Evolutionary conservation across 2,888 invertebrate genomes (phyloP), one percentile per base, ranked within the genome.

Genomic region (Phaedon cochleariae): DNA sequence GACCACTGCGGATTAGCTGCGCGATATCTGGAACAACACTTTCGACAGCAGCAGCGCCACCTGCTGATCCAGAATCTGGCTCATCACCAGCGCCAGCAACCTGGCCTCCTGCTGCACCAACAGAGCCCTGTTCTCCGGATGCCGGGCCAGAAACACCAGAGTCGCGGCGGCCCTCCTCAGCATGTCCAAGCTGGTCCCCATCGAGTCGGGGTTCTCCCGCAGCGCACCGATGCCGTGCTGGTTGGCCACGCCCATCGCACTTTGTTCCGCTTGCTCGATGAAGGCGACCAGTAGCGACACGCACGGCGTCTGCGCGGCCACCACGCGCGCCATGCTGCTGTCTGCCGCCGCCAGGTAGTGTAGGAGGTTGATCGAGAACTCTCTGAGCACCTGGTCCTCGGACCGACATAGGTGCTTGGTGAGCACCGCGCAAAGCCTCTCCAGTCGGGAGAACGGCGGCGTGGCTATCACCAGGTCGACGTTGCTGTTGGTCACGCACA

Each of bases 141-240:
- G 96, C 82, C 92, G 90, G 57, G 98, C 93, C 78, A 99, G 88
- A 81, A 95, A 93, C 74, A 95, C 89, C 79, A 99, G 88, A 67
- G 97, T 96, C 73, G 93, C 93, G 26, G 98, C 98, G 21, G 98
- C 96, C 72, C 99, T 91, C 66, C 98, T 89, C 81, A 99, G 86
- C 98, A 99, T 99, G 85, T 99, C 98, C 82, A 98, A 87, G 82
- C 97, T 97, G 62, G 99, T 99, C 75, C 98, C 98, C 97, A 99
- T 98, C 68, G 95, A 92, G 85, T 99, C 98, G 1, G 98, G 98
- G 87, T 98, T 98, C 83, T 98, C 97, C 54, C 97, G 91, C 77
- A 98, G 89, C 77, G 96, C 96, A 80, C 92, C 92, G 79, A 98
- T 93, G 73, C 98, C 98, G 83, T 97, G 97, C 82, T 94, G 94